Conservation (phyloP, 2,888 invertebrate genomes). For the Lasius platythorax region DNA sequence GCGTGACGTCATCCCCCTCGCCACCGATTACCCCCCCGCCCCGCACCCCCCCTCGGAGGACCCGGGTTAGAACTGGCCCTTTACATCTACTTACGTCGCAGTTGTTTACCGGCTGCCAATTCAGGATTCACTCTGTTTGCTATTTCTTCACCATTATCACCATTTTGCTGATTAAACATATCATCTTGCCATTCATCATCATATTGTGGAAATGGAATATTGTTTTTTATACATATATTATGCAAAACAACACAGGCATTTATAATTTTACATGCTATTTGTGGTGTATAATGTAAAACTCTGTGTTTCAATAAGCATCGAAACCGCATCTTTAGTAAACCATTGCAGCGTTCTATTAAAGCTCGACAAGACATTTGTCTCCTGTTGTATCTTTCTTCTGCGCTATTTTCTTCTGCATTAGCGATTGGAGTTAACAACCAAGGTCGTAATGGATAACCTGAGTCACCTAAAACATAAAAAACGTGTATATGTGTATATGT, state of each 20-base stretch:
- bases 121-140: constrained; percentile 23
- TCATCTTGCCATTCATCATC: constrained; percentile 2
- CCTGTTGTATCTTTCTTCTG: constrained; percentile 13
- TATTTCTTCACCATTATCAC: neutral
- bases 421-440: constrained; percentile 16
- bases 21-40: too few relatives aligned
- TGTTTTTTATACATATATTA: constrained; percentile 9
- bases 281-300: constrained; percentile 16
- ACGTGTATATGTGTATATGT: too few relatives aligned
- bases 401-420: constrained; percentile 9
- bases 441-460: constrained; percentile 18
- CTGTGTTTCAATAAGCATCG: constrained; percentile 10
- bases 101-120: constrained; percentile 14
- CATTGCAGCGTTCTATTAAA: constrained; percentile 18
- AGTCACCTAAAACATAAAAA: constrained; percentile 3
- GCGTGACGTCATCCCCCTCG: too few relatives aligned
- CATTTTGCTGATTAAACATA: neutral
- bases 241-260: constrained; percentile 10
- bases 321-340: constrained; percentile 12
- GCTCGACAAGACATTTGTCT: constrained; percentile 16
- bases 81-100: neutral
- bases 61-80: too few relatives aligned
- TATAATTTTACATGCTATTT: constrained; percentile 13
- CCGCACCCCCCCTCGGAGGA: too few relatives aligned
- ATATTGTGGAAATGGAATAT: constrained; percentile 6